Conservation (phyloP, 2,888 invertebrate genomes). For the Heliconius ethilla region DNA sequence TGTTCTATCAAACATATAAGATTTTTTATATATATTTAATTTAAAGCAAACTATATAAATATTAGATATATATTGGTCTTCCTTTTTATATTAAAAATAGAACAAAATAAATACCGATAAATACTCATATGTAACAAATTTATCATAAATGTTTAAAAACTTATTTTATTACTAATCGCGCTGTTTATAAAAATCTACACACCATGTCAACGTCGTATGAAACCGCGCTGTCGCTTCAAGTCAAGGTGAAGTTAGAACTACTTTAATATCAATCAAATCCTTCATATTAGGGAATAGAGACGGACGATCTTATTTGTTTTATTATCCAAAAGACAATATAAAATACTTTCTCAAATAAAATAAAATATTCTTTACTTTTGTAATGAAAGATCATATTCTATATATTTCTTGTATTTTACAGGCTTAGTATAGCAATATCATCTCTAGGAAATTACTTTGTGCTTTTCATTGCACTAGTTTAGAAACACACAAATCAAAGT, state of each 20-base stretch:
- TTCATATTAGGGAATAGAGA: slow-evolving; percentile 2
- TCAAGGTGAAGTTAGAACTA: slow-evolving; percentile 8
- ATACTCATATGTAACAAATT: background rate
- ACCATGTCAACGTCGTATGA: background rate
- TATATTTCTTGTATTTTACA: no score
- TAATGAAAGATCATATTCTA: no score
- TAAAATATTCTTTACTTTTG: no score
- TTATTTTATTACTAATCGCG: background rate
- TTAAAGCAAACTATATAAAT: no score
- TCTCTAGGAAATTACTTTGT: no score
- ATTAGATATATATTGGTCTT: no score
- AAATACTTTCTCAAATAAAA: no score
- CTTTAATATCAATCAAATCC: slow-evolving; percentile 17
- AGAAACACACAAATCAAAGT: no score
- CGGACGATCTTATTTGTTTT: background rate
- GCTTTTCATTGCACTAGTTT: no score
- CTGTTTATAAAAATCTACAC: background rate
- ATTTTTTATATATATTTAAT: no score
- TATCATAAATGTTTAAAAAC: background rate
- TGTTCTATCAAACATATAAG: background rate
- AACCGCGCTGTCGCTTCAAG: background rate
- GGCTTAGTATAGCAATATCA: no score
- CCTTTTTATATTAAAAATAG: background rate
- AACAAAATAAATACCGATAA: background rate
- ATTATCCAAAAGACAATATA: background rate